Base-by-base conservation (phyloP, 2,888 invertebrate genomes). In the Coecobrya sp. region DNA sequence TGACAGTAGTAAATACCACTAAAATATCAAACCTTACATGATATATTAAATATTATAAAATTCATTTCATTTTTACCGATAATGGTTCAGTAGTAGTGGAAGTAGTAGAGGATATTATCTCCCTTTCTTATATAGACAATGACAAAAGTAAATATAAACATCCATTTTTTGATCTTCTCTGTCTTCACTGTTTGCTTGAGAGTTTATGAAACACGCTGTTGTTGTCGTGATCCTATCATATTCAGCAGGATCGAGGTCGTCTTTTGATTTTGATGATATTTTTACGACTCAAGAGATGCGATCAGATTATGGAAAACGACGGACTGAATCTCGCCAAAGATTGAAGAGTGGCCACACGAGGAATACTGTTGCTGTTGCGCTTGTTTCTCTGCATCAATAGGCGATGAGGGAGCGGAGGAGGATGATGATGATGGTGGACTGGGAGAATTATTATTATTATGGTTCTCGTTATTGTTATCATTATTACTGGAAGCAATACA, bases 261-360 rank as follows among this genome's bases (percentile, higher is more conserved):
- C 36, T 55, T 55, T 30, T 81, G 55, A 52, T 30, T 55, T 85
- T 85, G 82, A 36, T 55, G 84, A 65, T 88, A 36, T 49, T 73
- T 90, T 90, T 55, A 96, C 95, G 97, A 96, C 95, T 97, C 97
- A 94, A 97, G 95, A 52, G 97, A 97, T 16, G 97, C 96, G 92
- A 97, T 96, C 94, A 97, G 96, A 95, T 96, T 96, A 95, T 96
- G 97, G 95, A 96, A 97, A 95, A 96, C 96, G 95, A 96, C 96
- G 94, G 96, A 96, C 95, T 97, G 96, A 92, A 96, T 95, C 95
- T 97, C 97, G 95, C 96, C 97, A 95, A 97, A 96, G 96, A 97
- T 96, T 95, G 97, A 97, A 76, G 97, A 97, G 94, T 97, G 97
- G 42, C 97, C 97, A 95, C 97, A 97, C 89, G 96, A 96, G 92